Base-by-base conservation (phyloP, 2,888 invertebrate species). In the Busseola fusca region DNA sequence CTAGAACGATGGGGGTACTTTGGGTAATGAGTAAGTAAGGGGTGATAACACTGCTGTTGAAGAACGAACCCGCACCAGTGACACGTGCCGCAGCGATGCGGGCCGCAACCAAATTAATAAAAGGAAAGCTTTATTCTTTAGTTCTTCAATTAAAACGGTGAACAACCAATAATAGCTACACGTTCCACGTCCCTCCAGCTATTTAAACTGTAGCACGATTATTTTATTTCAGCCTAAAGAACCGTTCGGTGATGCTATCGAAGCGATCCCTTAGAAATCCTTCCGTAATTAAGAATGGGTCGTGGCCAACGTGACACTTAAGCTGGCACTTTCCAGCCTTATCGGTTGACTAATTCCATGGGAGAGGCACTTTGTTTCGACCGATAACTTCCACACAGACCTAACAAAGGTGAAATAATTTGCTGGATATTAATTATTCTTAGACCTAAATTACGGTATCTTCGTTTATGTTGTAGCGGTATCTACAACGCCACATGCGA, bases 1-100 rank as follows among this genome's bases (percentile, higher is more conserved):
- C 88, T 91, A 92, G 91, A 89, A 86, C 89, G 86, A 94, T 94
- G 89, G 84, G 94, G 94, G 94, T 91, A 91, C 89, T 90, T 73
- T 78, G 82, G 70, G 58, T 80, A 90, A 91, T 88, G 85, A 84
- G 83, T 86, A 65, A 81, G 78, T 78, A 87, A 83, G 89, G 93
- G 92, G 88, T 92, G 94, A 93, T 92, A 93, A 90, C 87, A 84
- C 71, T 72, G 79, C 76, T 70, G 58, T 74, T 75, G 74, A 60
- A 72, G 76, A 85, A 81, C 74, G 78, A 37, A 69, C 88, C 87
- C 90, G 90, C 89, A 89, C 85, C 73, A 69, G 27, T 37, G 90
- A 78, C 93, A 91, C 92, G 93, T 90, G 93, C 87, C 88, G 89
- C 81, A 84, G 62, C 18, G 56, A 91, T 84, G 81, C 85, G 81